phyloP scores from a whole-genome alignment of 2,888 invertebrate species.

The Graphium colonna region DNA sequence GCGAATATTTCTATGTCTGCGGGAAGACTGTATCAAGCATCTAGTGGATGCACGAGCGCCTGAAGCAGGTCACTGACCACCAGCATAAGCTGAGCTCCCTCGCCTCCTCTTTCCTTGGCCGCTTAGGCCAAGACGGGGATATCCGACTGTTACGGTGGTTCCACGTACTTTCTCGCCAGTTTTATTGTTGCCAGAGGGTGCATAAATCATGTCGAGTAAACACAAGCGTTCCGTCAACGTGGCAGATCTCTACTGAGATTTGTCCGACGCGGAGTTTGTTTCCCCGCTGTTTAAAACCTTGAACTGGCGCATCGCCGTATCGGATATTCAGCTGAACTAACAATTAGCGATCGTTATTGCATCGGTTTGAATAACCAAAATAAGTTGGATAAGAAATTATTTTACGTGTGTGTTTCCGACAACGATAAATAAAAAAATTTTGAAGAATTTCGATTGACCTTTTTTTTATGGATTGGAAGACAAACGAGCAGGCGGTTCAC shows the following conservation, averaged over 20 bases:
- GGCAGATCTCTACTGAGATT: conserved; percentile 43
- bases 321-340: conserved; percentile 10
- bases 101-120: conserved; percentile 27
- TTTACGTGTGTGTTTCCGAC: too few relatives aligned
- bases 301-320: conserved; percentile 18
- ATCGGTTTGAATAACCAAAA: too few relatives aligned
- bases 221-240: conserved; percentile 53
- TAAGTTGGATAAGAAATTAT: too few relatives aligned
- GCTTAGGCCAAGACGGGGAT: conserved; percentile 29
- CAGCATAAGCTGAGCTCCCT: conserved; percentile 40
- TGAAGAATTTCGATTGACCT: too few relatives aligned
- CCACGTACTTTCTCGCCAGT: conserved; percentile 34
- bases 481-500: too few relatives aligned
- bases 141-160: conserved; percentile 30
- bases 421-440: too few relatives aligned
- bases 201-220: conserved; percentile 57
- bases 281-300: conserved; percentile 14
- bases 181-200: conserved; percentile 43
- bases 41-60: conserved; percentile 61
- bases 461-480: too few relatives aligned
- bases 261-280: conserved; percentile 43
- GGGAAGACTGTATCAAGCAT: conserved; percentile 55
- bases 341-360: conserved; percentile 3
- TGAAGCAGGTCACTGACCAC: conserved; percentile 44
- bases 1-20: conserved; percentile 49